Base-by-base conservation (phyloP, 2,888 invertebrate genomes). In the Gari tellinella region DNA sequence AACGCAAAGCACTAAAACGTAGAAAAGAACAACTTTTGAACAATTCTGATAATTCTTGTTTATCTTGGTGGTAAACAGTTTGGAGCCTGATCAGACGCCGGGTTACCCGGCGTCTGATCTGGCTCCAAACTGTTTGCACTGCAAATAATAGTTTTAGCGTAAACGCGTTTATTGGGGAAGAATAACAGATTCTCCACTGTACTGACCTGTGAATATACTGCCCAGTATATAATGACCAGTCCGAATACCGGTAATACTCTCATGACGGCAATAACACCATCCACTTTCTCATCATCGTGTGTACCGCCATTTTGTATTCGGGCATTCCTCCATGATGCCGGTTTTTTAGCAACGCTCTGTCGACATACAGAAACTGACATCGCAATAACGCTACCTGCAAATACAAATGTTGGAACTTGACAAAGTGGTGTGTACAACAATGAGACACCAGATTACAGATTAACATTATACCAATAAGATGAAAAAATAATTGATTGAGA, bases 141-240 rank as follows among this genome's bases (percentile, higher is more conserved):
- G n/a, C n/a, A n/a, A n/a, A n/a, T n/a, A n/a, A n/a, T n/a, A n/a
- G n/a, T n/a, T n/a, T n/a, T n/a, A n/a, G n/a, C n/a, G n/a, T n/a
- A n/a, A 31, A 7, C 10, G 31, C 31, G 31, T 31, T 7, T 10
- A 31, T 31, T 31, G 31, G n/a, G n/a, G n/a, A n/a, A n/a, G n/a
- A n/a, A n/a, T n/a, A n/a, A n/a, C n/a, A n/a, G n/a, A n/a, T n/a
- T n/a, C n/a, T n/a, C n/a, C n/a, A n/a, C n/a, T 23, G 2, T 15
- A 7, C 40, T 58, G 62, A 88, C 89, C 86, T 89, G 89, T n/a
- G 83, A 79, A 65, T 88, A 88, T 1, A 89, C 82, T 1, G 87
- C 86, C 88, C 88, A 88, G 69, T 86, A 89, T 43, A 87, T 64
- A 48, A 89, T 85, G 56, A 87, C 74, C 1, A 86, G 70, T 19